Evolutionary conservation across 2,113 vertebrate species (phyloP).

Genomic region (Bos javanicus): DNA sequence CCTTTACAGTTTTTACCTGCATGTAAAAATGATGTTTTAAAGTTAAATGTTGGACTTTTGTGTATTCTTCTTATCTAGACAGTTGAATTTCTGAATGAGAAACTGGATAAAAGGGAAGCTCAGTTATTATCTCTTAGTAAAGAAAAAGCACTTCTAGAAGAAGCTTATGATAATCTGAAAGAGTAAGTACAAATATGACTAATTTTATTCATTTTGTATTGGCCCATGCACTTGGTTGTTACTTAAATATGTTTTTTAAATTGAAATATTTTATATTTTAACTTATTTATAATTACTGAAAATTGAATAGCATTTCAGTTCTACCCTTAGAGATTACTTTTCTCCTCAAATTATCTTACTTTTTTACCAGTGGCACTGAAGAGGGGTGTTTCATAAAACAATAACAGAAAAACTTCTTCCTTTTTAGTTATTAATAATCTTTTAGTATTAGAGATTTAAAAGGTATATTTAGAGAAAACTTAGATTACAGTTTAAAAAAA

Average conservation of each 20-base stretch:
- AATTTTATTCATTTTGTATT: neutral
- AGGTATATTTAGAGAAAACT: neutral
- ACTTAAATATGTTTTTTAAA: neutral
- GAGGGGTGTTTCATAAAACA: neutral
- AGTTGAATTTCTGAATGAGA: conserved; percentile 90
- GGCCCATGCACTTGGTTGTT: neutral
- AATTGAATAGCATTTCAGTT: neutral
- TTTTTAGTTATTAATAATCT: neutral
- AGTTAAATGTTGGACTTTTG: conserved; percentile 50
- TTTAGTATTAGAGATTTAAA: conserved; percentile 43
- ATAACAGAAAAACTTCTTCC: neutral
- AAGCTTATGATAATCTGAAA: conserved; percentile 96
- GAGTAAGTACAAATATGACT: conserved; percentile 88
- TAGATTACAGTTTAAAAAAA: neutral
- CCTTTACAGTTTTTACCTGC: neutral
- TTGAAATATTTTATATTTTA: conserved; percentile 13
- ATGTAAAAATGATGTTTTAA: conserved; percentile 26
- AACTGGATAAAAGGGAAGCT: conserved; percentile 94
- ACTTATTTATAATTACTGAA: neutral
- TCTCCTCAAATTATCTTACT: conserved; percentile 23
- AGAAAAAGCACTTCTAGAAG: conserved; percentile 95
- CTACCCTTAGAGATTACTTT: conserved; percentile 27
- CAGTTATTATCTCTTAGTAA: conserved; percentile 94
- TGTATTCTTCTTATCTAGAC: conserved; percentile 82
- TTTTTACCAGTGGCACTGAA: conserved; percentile 21